A percentile compares a stretch with the other conserved stretches of the same genome.
Evolutionary conservation across 1,140 invertebrate genomes (phyloP).

Genomic region (Diachasma alloeum): DNA sequence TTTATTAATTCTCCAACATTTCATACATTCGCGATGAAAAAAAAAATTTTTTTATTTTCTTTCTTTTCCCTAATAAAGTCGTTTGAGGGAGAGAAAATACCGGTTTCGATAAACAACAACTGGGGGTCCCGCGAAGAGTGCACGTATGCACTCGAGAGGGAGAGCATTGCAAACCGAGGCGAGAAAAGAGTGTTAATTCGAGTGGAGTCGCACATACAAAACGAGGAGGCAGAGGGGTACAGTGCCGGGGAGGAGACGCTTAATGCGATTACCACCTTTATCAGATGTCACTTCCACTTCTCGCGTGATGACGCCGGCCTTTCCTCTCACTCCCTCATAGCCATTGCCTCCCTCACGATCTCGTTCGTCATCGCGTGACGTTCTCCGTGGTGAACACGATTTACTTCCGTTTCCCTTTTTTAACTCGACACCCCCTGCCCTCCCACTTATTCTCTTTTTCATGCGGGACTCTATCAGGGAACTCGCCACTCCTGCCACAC

Average conservation of each 20-base stretch:
- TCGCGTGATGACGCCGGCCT: constrained; percentile 30
- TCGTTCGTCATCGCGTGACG: constrained; percentile 64
- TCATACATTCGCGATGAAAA: neutral
- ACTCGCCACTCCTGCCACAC: neutral
- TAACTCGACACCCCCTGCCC: constrained; percentile 22
- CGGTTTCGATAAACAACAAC: constrained; percentile 4
- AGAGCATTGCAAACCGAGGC: constrained; percentile 9
- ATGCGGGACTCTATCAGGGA: constrained; percentile 23
- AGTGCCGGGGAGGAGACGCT: constrained; percentile 31
- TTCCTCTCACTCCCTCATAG: neutral
- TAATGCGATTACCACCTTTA: constrained; percentile 62
- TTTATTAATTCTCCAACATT: neutral
- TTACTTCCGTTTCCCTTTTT: constrained; percentile 59
- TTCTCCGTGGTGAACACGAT: constrained; percentile 57
- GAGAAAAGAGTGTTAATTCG: constrained; percentile 32
- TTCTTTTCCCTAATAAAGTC: neutral
- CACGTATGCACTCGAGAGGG: neutral
- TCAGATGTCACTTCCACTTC: constrained; percentile 62
- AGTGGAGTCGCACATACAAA: neutral
- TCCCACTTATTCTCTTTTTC: constrained; percentile 30
- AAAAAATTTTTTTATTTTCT: neutral
- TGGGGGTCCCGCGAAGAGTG: neutral
- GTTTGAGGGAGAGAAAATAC: neutral
- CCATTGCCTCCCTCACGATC: constrained; percentile 20
- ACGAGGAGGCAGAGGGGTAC: no score